Evolutionary conservation across 2,888 invertebrate genomes (phyloP).

Genomic region (Trissoscelio sp.): DNA sequence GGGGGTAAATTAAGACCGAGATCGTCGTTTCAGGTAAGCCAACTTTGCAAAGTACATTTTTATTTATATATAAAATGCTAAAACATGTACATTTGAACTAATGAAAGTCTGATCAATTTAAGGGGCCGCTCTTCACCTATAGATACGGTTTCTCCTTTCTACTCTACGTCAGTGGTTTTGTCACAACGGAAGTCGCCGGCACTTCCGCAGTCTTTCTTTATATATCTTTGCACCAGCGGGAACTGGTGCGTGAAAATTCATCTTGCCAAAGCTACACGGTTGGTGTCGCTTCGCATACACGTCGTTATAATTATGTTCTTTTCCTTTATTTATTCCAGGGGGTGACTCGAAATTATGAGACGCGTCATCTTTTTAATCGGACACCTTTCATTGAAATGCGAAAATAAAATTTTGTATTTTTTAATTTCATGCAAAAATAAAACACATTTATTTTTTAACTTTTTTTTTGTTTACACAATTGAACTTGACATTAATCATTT

Average conservation of each 20-base stretch:
- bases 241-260: constrained; percentile 85
- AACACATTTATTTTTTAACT: not conserved
- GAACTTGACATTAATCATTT: not conserved
- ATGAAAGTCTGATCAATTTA: constrained; percentile 49
- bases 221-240: constrained; percentile 91
- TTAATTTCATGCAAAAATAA: not conserved
- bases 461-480: not conserved
- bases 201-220: constrained; percentile 94
- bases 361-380: not conserved
- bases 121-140: constrained; percentile 91
- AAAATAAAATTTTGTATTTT: not conserved
- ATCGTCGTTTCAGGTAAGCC: constrained; percentile 86
- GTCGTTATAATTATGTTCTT: constrained; percentile 43
- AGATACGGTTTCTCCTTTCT: constrained; percentile 95
- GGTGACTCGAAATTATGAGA: not conserved
- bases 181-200: constrained; percentile 93
- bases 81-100: too few relatives aligned
- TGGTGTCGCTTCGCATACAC: constrained; percentile 70
- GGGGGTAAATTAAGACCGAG: constrained; percentile 93
- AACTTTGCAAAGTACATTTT: not conserved
- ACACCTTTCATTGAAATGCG: not conserved
- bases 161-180: constrained; percentile 92
- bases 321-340: constrained; percentile 11
- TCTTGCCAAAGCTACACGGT: constrained; percentile 81
- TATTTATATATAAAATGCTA: not conserved